These are phyloP conservation scores for Aleiodes leptofemur DNA, from an alignment of 2,888 invertebrate genomes.

Conservation along the genomic window DNA sequence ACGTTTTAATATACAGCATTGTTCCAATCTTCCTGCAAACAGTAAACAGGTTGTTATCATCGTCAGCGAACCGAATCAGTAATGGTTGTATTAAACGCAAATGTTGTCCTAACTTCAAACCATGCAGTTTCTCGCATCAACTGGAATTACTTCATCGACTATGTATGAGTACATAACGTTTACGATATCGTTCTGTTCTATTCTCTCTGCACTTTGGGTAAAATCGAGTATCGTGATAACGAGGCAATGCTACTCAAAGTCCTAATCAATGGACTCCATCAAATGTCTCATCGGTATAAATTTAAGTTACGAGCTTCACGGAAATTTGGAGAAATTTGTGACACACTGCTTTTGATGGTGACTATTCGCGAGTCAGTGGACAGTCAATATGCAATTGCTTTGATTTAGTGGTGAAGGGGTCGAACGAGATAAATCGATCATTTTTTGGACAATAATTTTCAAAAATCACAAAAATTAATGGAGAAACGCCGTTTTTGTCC, in stretches of 20 bases:
- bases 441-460: too few relatives aligned
- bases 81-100: slow-evolving; percentile 53
- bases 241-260: slow-evolving; percentile 28
- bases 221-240: slow-evolving; percentile 15
- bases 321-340: too few relatives aligned
- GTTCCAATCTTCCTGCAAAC: slow-evolving; percentile 26
- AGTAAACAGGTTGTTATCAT: slow-evolving; percentile 51
- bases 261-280: slow-evolving; percentile 14
- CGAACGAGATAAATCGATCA: too few relatives aligned
- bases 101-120: slow-evolving; percentile 40
- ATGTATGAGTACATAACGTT: slow-evolving; percentile 54
- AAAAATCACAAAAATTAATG: too few relatives aligned
- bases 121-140: slow-evolving; percentile 49
- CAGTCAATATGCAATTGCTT: background rate
- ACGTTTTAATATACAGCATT: background rate
- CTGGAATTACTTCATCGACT: slow-evolving; percentile 55
- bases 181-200: slow-evolving; percentile 48
- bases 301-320: too few relatives aligned
- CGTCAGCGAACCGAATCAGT: slow-evolving; percentile 50
- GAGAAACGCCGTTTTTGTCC: too few relatives aligned
- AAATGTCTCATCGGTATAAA: background rate
- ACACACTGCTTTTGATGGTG: too few relatives aligned
- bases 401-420: too few relatives aligned
- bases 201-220: slow-evolving; percentile 26
- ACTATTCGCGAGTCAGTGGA: too few relatives aligned